phyloP scores from a whole-genome alignment of 2,888 invertebrate species.

The Eristalis tenax region DNA sequence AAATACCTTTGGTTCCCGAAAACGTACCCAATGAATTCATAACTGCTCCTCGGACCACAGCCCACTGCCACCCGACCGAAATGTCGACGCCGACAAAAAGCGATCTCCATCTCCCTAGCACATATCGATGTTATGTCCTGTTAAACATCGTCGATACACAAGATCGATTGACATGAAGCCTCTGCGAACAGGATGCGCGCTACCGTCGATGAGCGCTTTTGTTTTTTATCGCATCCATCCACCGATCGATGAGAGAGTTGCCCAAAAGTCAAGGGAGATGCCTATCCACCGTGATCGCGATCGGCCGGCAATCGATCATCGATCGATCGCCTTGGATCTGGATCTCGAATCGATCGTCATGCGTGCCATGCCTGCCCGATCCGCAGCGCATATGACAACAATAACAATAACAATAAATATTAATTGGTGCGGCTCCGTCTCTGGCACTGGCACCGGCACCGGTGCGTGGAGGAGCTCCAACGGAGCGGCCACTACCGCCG shows the following conservation, averaged over 20 bases:
- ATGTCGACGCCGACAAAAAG: slow-evolving; percentile 56
- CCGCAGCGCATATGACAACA: slow-evolving; percentile 69
- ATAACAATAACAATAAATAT: slow-evolving; percentile 72
- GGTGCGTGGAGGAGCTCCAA: not conserved
- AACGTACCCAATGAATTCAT: slow-evolving; percentile 58
- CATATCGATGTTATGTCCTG: slow-evolving; percentile 69
- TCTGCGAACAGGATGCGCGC: slow-evolving; percentile 51
- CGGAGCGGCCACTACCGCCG: too few species aligned
- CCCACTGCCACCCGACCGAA: not conserved
- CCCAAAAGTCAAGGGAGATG: slow-evolving; percentile 46
- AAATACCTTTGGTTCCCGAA: slow-evolving; percentile 44
- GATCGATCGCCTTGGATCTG: slow-evolving; percentile 58
- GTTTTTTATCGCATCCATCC: slow-evolving; percentile 49
- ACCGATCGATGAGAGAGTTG: slow-evolving; percentile 45
- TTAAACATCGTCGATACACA: slow-evolving; percentile 61
- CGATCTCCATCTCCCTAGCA: slow-evolving; percentile 56
- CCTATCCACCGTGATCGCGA: slow-evolving; percentile 37
- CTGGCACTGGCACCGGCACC: not conserved
- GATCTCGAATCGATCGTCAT: slow-evolving; percentile 71
- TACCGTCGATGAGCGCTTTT: slow-evolving; percentile 51
- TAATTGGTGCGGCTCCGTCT: slow-evolving; percentile 55
- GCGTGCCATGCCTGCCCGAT: slow-evolving; percentile 70
- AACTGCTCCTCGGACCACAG: slow-evolving; percentile 18
- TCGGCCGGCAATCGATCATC: slow-evolving; percentile 63
- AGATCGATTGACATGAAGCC: slow-evolving; percentile 67